Base-by-base conservation (phyloP, 2,888 invertebrate genomes). In the Lottia scabra region DNA sequence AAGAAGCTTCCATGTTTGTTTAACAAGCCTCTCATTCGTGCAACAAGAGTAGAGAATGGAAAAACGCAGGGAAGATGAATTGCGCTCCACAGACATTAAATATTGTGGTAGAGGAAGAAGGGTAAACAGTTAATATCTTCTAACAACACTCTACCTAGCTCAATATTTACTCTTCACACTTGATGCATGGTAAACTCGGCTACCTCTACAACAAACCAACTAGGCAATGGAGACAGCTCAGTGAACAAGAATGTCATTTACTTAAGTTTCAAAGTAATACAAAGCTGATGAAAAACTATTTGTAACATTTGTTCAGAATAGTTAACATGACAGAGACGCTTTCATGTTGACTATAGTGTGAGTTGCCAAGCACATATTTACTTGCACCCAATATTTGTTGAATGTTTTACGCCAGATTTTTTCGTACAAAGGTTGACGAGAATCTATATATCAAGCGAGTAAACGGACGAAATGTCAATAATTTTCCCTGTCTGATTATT, bases 71-170 rank as follows among this genome's bases (percentile, higher is more conserved):
- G 46, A 63, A 71, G 23, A 63, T 63, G 63, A 71, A 63, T 67
- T 63, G 48, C 45, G 56, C 38, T 66, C 67, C 27, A 45, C 67
- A 67, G 71, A 71, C 67, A 62, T 66, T 67, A 70, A 73, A 73
- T 73, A 73, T 73, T 71, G 67, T 64, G 67, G 15, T 46, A 71
- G 67, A 48, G 45, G 70, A 63, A 63, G 48, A 69, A 67, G 65
- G 68, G 75, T 69, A 75, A 75, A 75, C 75, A 73, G 73, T 72
- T 75, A 75, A 75, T 75, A 75, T 75, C 75, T 75, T 75, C 67
- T 71, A 73, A 75, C 72, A 73, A 75, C 75, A 75, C 73, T 75
- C 66, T 43, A 63, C 65, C 43, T 68, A 48, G 71, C 63, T 48
- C 46, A n/a, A 44, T 75, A 73, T 75, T 75, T 75, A 73, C 44